A percentile compares a stretch with the other conserved stretches of the same genome.
phyloP scores from a whole-genome alignment of 1,140 invertebrate genomes.

The Drosophila busckii region DNA sequence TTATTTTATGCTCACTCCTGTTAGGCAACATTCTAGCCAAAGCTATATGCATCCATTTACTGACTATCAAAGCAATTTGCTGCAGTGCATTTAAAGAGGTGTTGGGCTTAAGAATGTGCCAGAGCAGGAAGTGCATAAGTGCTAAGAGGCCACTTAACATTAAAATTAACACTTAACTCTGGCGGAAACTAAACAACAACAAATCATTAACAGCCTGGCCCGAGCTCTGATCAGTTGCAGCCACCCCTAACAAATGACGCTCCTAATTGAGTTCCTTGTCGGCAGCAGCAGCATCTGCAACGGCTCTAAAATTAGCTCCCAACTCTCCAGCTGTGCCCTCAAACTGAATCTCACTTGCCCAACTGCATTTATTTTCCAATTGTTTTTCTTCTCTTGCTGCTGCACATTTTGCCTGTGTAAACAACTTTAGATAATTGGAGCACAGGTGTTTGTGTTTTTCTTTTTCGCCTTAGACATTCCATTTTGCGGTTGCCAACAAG shows the following conservation, averaged over 20 bases:
- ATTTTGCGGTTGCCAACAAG: slow-evolving; percentile 29
- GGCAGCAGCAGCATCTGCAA: slow-evolving; percentile 2
- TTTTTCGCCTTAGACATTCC: too few relatives aligned
- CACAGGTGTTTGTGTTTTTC: slow-evolving; percentile 58
- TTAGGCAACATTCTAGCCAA: too few relatives aligned
- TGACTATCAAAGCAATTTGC: too few relatives aligned
- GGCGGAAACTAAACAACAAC: slow-evolving; percentile 71
- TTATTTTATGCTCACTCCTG: too few relatives aligned
- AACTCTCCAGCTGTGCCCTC: slow-evolving; percentile 25
- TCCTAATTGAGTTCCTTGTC: slow-evolving; percentile 50
- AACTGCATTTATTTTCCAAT: slow-evolving; percentile 5
- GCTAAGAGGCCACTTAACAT: slow-evolving; percentile 61
- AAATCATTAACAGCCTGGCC: slow-evolving; percentile 67
- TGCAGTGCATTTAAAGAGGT: too few relatives aligned
- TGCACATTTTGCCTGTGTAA: slow-evolving; percentile 42
- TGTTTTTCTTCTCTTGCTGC: slow-evolving; percentile 6
- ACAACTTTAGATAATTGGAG: slow-evolving; percentile 50
- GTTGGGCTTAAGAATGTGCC: slow-evolving; percentile 6
- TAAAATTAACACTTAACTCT: slow-evolving; percentile 23
- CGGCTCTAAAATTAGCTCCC: slow-evolving; percentile 22
- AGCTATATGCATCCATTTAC: too few relatives aligned
- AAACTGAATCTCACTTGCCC: neutral
- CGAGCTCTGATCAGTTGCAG: neutral
- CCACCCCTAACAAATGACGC: slow-evolving; percentile 30
- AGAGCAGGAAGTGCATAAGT: slow-evolving; percentile 49